Evolutionary conservation across 1,140 invertebrate genomes (phyloP), one percentile per base, ranked within the genome.

Genomic region (Nylanderia fulva): DNA sequence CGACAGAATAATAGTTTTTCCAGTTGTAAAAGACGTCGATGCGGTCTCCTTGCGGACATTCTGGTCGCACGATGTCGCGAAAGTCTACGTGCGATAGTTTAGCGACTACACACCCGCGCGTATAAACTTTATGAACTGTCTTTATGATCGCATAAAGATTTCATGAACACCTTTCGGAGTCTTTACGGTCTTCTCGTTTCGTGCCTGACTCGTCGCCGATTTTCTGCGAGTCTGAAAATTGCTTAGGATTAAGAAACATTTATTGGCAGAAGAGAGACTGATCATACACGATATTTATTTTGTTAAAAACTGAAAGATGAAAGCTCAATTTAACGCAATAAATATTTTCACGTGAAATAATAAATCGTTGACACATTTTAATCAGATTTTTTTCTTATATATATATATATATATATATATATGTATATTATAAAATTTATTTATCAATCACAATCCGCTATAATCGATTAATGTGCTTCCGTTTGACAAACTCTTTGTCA

Each of bases 101-200:
- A 87, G 64, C 83, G 56, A 82, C 87, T 85, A 87, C 76, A 85
- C 83, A 80, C 63, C 76, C 56, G 15, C 76, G 36, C 58, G 56
- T 61, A 85, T 79, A 87, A 87, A 88, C 76, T 88, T 88, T 85
- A 88, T 76, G 86, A 85, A 85, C 87, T 88, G 83, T 82, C 48
- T 88, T 88, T 88, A 88, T 85, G 86, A 87, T 82, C 86, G 71
- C 76, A 72, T 88, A 87, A 88, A 88, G 77, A 83, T 88, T 88
- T 88, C 86, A 87, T 72, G 86, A 83, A 85, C 86, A 85, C 39
- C 29, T 48, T 48, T 15, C 39, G 48, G 9, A 8, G 45, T 85
- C 86, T 85, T 88, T 87, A 88, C 83, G 68, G 76, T 48, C 39
- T 15, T 54, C 45, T 85, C 82, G 66, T 82, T 56, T 36, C 63